These are phyloP conservation scores for Tokudaia muenninki DNA, from an alignment of 2,797 vertebrate genomes.

Conservation along the genomic window DNA sequence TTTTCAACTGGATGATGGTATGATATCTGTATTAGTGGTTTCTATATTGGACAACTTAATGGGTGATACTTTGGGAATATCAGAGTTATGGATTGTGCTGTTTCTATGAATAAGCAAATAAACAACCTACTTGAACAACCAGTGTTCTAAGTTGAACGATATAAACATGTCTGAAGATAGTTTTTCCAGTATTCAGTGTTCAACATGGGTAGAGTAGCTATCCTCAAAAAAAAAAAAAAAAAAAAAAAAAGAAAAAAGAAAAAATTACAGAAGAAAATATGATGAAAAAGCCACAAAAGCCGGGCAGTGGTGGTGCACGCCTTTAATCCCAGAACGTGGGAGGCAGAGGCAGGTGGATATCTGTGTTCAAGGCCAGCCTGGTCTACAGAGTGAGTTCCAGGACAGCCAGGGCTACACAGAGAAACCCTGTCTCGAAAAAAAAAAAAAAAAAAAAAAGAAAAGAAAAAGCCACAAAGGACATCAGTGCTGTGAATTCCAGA, in stretches of 20 bases:
- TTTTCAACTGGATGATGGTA: neutral
- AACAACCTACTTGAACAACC: neutral
- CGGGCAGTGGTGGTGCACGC: too few species aligned
- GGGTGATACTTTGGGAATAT: neutral
- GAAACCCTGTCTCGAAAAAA: too few species aligned
- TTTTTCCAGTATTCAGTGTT: neutral
- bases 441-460: neutral
- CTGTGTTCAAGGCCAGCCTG: too few species aligned
- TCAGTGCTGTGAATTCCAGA: neutral
- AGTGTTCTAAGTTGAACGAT: neutral
- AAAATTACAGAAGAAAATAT: too few species aligned
- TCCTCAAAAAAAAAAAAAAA: neutral
- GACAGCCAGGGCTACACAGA: too few species aligned
- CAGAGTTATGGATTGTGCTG: neutral
- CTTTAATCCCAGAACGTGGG: too few species aligned
- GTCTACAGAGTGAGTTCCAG: too few species aligned
- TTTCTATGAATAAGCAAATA: slow-evolving; percentile 8
- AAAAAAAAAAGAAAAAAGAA: too few species aligned
- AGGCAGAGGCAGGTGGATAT: too few species aligned
- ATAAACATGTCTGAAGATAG: neutral
- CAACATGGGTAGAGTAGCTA: neutral
- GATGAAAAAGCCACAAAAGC: too few species aligned
- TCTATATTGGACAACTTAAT: neutral
- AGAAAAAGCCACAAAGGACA: too few species aligned
- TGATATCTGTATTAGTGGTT: neutral